Conservation (phyloP, 2,797 vertebrate species). For the Tenualosa ilisha region DNA sequence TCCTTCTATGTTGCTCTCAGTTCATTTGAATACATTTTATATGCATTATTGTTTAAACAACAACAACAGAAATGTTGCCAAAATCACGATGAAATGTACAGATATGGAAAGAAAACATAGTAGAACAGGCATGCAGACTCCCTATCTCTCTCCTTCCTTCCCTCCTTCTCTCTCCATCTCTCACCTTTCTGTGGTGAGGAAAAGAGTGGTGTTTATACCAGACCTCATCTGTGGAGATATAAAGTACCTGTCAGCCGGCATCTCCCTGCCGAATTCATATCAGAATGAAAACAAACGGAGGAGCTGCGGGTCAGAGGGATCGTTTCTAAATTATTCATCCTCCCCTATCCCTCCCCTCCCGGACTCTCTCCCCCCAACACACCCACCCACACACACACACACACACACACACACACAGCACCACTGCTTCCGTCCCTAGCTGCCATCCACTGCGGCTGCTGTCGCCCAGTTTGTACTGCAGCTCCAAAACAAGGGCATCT, state of each 20-base stretch:
- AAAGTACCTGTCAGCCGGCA: constrained; percentile 75
- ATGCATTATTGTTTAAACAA: background rate
- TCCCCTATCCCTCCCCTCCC: constrained; percentile 44
- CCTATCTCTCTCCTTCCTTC: constrained; percentile 23
- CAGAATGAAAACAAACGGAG: constrained; percentile 75
- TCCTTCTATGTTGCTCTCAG: background rate
- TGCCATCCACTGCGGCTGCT: constrained; percentile 51
- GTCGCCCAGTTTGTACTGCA: constrained; percentile 73
- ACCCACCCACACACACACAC: background rate
- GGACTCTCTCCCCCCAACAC: constrained; percentile 55
- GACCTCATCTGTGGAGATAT: constrained; percentile 73
- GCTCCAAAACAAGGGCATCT: constrained; percentile 74
- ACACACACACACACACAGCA: background rate
- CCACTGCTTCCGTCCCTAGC: background rate
- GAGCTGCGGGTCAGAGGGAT: constrained; percentile 72
- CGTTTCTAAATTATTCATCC: constrained; percentile 81
- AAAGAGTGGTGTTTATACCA: constrained; percentile 71
- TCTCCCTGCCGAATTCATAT: constrained; percentile 79
- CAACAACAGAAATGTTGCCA: background rate
- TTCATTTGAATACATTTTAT: background rate
- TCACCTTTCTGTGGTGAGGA: constrained; percentile 46
- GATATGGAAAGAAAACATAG: background rate
- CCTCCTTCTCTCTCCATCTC: background rate
- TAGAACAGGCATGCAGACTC: background rate
- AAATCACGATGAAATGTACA: background rate